These are phyloP conservation scores for Microplitis demolitor DNA, from an alignment of 1,140 invertebrate genomes.

Conservation along the genomic window DNA sequence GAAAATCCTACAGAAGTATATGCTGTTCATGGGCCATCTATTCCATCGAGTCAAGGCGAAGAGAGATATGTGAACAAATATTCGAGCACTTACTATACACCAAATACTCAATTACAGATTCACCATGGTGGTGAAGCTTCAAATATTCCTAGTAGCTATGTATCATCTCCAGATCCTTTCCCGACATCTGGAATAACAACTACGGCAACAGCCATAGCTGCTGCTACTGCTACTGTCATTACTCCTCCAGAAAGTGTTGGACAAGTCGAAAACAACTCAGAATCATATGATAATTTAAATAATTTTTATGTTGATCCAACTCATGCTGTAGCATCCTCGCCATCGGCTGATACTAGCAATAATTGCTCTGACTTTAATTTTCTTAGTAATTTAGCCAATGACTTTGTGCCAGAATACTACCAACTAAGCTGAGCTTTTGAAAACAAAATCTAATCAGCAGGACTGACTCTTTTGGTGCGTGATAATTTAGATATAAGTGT, in stretches of 20 bases:
- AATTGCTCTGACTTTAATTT: constrained; percentile 92
- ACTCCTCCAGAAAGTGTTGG: constrained; percentile 65
- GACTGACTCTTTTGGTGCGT: not conserved
- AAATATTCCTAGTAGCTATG: constrained; percentile 58
- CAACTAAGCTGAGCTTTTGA: constrained; percentile 66
- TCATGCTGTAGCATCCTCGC: constrained; percentile 61
- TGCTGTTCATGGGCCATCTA: constrained; percentile 44
- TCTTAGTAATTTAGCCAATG: constrained; percentile 86
- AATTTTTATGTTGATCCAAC: constrained; percentile 68
- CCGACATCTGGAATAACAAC: constrained; percentile 59
- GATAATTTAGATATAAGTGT: not conserved
- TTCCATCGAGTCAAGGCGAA: constrained; percentile 42
- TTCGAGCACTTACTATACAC: constrained; percentile 57
- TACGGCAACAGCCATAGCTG: constrained; percentile 64
- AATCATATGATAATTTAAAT: constrained; percentile 71
- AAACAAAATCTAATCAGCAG: not conserved
- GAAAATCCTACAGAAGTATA: constrained; percentile 42
- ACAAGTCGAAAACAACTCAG: constrained; percentile 62
- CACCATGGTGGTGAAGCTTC: constrained; percentile 62
- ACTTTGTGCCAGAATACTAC: constrained; percentile 90
- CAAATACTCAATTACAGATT: constrained; percentile 50
- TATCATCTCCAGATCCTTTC: constrained; percentile 59
- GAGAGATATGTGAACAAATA: constrained; percentile 48
- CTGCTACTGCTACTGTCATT: constrained; percentile 65
- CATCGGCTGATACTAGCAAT: constrained; percentile 79